These are phyloP conservation scores for Echinops telfairi DNA, from an alignment of 2,113 vertebrate species.

Conservation along the genomic window DNA sequence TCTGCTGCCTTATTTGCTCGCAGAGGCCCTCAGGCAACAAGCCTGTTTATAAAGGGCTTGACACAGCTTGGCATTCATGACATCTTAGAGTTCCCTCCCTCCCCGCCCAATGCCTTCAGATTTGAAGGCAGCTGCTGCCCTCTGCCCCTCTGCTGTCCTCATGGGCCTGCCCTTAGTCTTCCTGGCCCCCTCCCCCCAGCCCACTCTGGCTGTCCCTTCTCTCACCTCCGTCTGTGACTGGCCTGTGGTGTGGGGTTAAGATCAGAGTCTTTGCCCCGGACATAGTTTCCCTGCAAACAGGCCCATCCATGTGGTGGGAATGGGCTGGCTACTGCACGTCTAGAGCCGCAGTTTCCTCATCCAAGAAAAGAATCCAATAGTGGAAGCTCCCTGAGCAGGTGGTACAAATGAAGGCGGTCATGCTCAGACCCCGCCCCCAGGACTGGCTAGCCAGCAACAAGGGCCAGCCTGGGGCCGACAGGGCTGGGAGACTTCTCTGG, in stretches of 20 bases:
- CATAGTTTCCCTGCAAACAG: background rate
- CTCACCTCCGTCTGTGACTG: background rate
- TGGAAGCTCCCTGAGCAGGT: background rate
- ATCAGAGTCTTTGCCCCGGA: background rate
- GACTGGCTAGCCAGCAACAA: background rate
- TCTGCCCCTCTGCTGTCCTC: background rate
- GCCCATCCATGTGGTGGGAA: background rate
- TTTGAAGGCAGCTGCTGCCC: background rate
- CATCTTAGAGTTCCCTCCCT: background rate
- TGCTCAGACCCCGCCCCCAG: background rate
- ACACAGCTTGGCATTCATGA: conserved; percentile 15
- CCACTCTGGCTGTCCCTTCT: background rate
- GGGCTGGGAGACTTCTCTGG: background rate
- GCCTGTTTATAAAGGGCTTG: background rate
- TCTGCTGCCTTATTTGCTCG: background rate
- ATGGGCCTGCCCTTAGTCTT: background rate
- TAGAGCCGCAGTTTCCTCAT: conserved; percentile 3
- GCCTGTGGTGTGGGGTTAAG: background rate
- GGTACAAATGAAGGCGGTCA: background rate
- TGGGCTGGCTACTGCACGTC: background rate
- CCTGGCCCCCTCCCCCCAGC: background rate
- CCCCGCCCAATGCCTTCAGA: background rate
- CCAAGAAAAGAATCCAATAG: background rate
- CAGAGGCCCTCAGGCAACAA: no score
- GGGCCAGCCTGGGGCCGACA: no score